Conservation (phyloP, 2,888 invertebrate genomes). For the Rugalucina vietnamica region DNA sequence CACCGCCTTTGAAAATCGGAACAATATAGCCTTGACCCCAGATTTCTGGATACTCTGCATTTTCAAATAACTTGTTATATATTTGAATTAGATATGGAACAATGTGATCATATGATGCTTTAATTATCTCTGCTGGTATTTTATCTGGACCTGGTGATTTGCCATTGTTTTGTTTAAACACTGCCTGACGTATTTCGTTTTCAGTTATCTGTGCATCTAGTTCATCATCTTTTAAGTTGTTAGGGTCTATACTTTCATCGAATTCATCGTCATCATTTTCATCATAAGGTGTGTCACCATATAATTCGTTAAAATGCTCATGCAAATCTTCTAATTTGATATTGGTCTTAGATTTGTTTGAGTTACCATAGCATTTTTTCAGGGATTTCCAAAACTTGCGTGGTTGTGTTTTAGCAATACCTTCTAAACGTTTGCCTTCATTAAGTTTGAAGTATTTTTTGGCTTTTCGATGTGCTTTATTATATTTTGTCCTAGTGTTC, state of each 20-base stretch:
- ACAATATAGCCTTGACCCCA: not conserved
- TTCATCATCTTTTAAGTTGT: not conserved
- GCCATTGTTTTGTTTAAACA: not conserved
- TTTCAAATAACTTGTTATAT: not conserved
- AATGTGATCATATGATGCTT: not conserved
- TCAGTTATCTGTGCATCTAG: not conserved
- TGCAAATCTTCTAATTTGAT: not conserved
- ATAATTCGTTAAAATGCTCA: not conserved
- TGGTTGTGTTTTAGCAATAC: not conserved
- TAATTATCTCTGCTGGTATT: not conserved
- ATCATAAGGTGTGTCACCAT: not conserved
- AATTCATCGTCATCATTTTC: not conserved
- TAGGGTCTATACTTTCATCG: not conserved
- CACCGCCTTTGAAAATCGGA: not conserved
- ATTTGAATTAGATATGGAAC: not conserved
- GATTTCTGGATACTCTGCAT: not conserved
- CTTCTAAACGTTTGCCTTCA: not conserved
- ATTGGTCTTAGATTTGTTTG: not conserved
- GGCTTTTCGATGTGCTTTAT: not conserved
- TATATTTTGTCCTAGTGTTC: not conserved
- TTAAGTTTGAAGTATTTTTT: not conserved
- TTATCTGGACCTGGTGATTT: not conserved
- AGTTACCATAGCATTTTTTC: not conserved
- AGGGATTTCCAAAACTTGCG: conserved; percentile 1
- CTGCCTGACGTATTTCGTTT: not conserved